Base-by-base conservation (phyloP, 2,797 vertebrate genomes). In the Hylomyscus alleni region DNA sequence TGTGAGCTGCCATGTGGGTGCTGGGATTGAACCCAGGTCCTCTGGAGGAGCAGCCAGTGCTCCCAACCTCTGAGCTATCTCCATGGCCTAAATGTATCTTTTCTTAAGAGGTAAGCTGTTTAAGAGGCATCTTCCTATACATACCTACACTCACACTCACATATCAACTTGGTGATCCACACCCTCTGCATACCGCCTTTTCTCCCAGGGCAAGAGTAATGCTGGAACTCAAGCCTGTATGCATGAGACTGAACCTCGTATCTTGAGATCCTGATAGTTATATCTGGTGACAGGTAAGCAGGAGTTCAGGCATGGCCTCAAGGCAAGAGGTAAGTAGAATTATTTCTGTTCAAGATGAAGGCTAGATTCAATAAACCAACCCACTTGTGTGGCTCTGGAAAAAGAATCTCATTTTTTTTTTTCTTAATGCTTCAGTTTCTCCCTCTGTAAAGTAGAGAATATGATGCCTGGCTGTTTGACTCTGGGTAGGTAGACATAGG, bases 211-310 rank as follows among this genome's bases (percentile, higher is more conserved):
- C 62, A 62, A 37, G 58, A 89, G 47, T 47, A 91, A 77, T n/a
- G 80, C 65, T 9, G 80, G 88, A 83, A 29, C 34, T 56, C 72
- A 72, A 89, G 65, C n/a, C 12, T 26, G 73, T 54, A 50, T 0
- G n/a, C 58, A 26, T 67, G 4, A 81, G 58, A 69, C 60, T 58
- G 89, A 44, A 7, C 10, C 52, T 80, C 62, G 58, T 29, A 60
- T 65, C 60, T 13, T 87, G 84, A 37, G 47, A 29, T 88, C 67
- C 14, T 90, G 31, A 78, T 82, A 88, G 90, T 92, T 95, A 91
- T 58, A 89, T 82, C 58, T 97, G 95, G 89, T 96, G 95, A 92
- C 78, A 90, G 94, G 92, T 78, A 62, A 37, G 47, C 19, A 69
- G 78, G 50, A 93, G 37, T 78, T 91, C 15, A 4, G 95, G 95